Conservation (phyloP, 2,888 invertebrate species). For the Philaethria dido region DNA sequence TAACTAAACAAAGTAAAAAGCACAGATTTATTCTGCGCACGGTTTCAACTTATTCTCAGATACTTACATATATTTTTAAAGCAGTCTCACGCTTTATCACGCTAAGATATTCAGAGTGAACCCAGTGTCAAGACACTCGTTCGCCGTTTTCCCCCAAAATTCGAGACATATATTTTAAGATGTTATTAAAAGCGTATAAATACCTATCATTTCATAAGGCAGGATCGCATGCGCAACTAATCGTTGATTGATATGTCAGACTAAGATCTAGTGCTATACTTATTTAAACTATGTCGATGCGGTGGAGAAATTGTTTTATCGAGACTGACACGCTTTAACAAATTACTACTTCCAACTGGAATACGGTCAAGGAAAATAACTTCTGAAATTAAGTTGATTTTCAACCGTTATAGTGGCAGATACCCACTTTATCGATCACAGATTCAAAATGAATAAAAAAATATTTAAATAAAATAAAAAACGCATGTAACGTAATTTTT, state of each 20-base stretch:
- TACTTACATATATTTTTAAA: too few relatives aligned
- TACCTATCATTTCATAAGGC: conserved; percentile 39
- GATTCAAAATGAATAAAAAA: not conserved
- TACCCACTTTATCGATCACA: not conserved
- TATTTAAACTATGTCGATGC: conserved; percentile 42
- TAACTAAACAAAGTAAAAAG: too few relatives aligned
- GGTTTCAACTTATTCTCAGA: too few relatives aligned
- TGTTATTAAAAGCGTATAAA: too few relatives aligned
- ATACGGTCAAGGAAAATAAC: conserved; percentile 43
- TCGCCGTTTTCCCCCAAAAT: too few relatives aligned
- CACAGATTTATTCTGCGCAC: too few relatives aligned
- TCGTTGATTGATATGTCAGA: conserved; percentile 61
- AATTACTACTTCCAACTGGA: conserved; percentile 33
- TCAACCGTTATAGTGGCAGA: conserved; percentile 4
- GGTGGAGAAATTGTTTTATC: conserved; percentile 37
- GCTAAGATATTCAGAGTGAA: too few relatives aligned
- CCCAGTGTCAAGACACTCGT: too few relatives aligned
- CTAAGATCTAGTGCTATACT: conserved; percentile 42
- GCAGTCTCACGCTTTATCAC: too few relatives aligned
- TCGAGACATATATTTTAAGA: too few relatives aligned
- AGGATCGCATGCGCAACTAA: conserved; percentile 58
- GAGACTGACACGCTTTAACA: conserved; percentile 32
- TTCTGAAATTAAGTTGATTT: conserved; percentile 34
- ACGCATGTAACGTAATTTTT: too few relatives aligned
- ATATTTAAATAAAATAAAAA: too few relatives aligned